These are phyloP conservation scores for Tamandua tetradactyla DNA, from an alignment of 2,797 vertebrate species.

Conservation along the genomic window DNA sequence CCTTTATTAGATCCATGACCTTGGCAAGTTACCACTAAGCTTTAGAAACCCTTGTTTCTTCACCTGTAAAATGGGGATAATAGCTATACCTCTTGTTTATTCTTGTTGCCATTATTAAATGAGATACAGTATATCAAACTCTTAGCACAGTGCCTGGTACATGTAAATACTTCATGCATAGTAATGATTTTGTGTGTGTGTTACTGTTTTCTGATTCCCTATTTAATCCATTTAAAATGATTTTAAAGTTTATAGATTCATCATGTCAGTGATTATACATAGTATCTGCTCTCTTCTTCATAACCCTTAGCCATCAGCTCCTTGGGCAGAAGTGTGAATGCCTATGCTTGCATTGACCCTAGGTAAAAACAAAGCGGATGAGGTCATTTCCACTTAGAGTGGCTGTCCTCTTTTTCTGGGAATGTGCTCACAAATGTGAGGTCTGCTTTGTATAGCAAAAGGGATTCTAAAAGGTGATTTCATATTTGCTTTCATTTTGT, in stretches of 20 bases:
- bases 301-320: conserved; percentile 8
- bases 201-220: background rate
- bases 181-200: background rate
- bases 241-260: conserved; percentile 33
- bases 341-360: background rate
- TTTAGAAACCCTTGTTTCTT: background rate
- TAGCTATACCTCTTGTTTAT: background rate
- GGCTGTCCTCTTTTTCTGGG: conserved; percentile 34
- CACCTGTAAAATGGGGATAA: background rate
- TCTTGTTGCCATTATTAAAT: background rate
- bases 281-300: conserved; percentile 25
- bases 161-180: background rate
- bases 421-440: conserved; percentile 40
- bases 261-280: conserved; percentile 32
- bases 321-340: conserved; percentile 40
- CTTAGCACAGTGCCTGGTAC: background rate
- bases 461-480: conserved; percentile 56
- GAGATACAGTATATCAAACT: background rate
- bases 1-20: background rate
- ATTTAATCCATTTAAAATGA: conserved; percentile 35
- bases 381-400: conserved; percentile 40
- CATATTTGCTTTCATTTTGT: conserved; percentile 56
- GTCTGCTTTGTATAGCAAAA: conserved; percentile 49
- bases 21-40: background rate
- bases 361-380: background rate